Evolutionary conservation across 2,888 invertebrate species (phyloP), one percentile per base, ranked within the genome.

Genomic region (Drosophila hamatofila): DNA sequence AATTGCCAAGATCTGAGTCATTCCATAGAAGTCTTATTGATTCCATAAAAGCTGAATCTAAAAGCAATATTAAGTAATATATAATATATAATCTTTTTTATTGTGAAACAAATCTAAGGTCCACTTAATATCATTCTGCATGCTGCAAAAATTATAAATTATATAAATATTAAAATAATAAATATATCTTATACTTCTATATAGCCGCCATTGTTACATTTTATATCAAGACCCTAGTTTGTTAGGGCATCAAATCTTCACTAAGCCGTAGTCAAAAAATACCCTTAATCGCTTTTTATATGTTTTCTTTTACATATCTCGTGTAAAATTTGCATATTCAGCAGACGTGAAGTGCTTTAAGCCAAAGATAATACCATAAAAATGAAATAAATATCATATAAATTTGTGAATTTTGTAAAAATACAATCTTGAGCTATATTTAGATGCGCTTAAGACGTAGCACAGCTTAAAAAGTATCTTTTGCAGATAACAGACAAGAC

Each of bases 291-390:
- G 18, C 9, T 25, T 25, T 25, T 46, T 46, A n/a, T 46, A 52
- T 66, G 60, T 14, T 30, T 39, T 30, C 23, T n/a, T 48, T 80
- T 76, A 67, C 57, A 70, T 70, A 64, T 66, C 54, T 49, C 49
- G 61, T 57, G 68, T 68, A 42, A 70, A 48, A 79, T 79, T 79
- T 68, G 69, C 71, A 75, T 80, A 80, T 68, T 64, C 57, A 27
- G 52, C 35, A 58, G 54, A 58, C 37, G 61, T 64, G 57, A 66
- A 57, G 51, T 68, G 48, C 52, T 56, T 18, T 30, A 52, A 25
- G 37, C 56, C 25, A 46, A 12, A 35, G 33, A 48, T 48, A 52
- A 12, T 23, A 23, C n/a, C 59, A 41, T 37, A 7, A 52, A 23
- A 41, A 52, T 52, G 30, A 60, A 52, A 52, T 52, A 33, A 37